Percentiles rank a stretch among this genome's conserved stretches.
These are phyloP conservation scores for Himalopsyche anomala DNA, from an alignment of 2,888 invertebrate genomes.

Conservation along the genomic window DNA sequence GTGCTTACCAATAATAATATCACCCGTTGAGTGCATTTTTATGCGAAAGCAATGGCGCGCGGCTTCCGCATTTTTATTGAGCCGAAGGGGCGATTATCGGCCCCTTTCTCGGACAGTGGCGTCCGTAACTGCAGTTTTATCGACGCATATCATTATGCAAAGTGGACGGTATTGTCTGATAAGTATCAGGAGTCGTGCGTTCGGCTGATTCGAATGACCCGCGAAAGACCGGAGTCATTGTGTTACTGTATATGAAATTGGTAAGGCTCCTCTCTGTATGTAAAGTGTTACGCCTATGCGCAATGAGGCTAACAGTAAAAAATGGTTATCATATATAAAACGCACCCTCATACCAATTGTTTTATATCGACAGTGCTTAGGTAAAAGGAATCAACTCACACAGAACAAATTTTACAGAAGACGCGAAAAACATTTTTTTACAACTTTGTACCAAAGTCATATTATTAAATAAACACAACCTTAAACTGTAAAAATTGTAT, in stretches of 20 bases:
- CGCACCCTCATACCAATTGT: no score
- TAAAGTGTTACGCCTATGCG: constrained; percentile 4
- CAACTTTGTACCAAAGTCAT: no score
- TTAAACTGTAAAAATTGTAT: no score
- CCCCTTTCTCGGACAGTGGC: constrained; percentile 46
- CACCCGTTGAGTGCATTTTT: background rate
- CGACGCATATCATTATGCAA: constrained; percentile 26
- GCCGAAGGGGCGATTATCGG: constrained; percentile 6
- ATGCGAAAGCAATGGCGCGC: constrained; percentile 4
- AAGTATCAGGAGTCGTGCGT: constrained; percentile 32
- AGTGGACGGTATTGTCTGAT: constrained; percentile 26
- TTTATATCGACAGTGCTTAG: no score
- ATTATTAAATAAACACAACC: no score
- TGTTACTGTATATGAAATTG: constrained; percentile 32
- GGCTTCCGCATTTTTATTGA: constrained; percentile 38
- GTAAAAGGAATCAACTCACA: no score
- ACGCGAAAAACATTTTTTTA: no score
- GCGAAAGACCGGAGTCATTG: constrained; percentile 32
- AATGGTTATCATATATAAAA: no score
- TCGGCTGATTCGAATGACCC: constrained; percentile 34
- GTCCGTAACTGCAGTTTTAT: constrained; percentile 51
- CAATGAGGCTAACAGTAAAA: no score
- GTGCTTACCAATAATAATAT: background rate
- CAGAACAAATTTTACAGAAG: no score
- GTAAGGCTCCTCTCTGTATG: background rate